Conservation (phyloP, 2,888 invertebrate genomes). For the Aquatica leii region DNA sequence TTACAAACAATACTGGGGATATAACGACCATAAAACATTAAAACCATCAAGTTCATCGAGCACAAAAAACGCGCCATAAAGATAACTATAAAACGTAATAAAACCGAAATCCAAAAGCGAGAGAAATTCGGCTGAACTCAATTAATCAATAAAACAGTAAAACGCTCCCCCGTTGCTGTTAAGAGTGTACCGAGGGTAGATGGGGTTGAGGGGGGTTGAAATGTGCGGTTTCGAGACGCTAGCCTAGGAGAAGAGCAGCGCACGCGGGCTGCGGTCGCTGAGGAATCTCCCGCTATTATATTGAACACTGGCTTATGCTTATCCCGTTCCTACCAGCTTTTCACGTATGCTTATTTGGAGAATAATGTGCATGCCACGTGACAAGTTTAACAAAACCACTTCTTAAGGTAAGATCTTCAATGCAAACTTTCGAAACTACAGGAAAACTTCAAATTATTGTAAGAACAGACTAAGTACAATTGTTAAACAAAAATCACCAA, state of each 20-base stretch:
- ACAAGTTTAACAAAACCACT: conserved; percentile 32
- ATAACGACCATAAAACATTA: conserved; percentile 49
- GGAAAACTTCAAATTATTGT: neutral
- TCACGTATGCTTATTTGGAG: conserved; percentile 38
- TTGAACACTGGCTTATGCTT: conserved; percentile 59
- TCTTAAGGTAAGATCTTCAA: conserved; percentile 20
- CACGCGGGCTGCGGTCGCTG: conserved; percentile 60
- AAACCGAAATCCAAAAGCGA: conserved; percentile 58
- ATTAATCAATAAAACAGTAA: conserved; percentile 63
- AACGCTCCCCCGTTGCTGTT: conserved; percentile 60
- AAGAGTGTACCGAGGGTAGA: conserved; percentile 52
- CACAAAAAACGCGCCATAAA: conserved; percentile 53
- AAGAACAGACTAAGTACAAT: neutral
- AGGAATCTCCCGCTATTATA: conserved; percentile 62
- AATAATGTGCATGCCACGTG: conserved; percentile 34
- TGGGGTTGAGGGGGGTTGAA: conserved; percentile 55
- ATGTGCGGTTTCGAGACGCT: conserved; percentile 62
- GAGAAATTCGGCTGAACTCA: conserved; percentile 61
- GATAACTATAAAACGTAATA: conserved; percentile 59
- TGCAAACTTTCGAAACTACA: neutral
- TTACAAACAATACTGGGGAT: conserved; percentile 53
- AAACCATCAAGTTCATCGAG: conserved; percentile 47
- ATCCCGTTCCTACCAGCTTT: conserved; percentile 36
- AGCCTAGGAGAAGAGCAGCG: conserved; percentile 58
- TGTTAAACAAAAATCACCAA: neutral